These are phyloP conservation scores for Manis javanica DNA, from an alignment of 2,797 vertebrate species.

Conservation along the genomic window DNA sequence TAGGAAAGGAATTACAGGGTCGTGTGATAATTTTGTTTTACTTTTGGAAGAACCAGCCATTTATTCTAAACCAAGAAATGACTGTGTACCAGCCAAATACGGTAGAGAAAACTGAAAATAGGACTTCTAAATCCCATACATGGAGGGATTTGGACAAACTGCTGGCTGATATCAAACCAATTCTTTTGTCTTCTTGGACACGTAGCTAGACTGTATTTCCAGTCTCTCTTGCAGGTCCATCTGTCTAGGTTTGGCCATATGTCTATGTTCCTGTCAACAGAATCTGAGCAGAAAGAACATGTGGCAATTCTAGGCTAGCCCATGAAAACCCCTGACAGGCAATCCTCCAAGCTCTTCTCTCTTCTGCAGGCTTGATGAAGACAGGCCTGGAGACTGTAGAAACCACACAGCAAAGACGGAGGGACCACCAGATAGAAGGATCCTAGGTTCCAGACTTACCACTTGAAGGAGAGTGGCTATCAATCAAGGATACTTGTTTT, in stretches of 20 bases:
- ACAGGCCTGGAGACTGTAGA: neutral
- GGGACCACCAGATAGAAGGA: neutral
- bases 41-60: neutral
- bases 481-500: neutral
- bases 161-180: neutral
- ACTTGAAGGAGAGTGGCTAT: neutral
- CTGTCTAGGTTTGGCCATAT: neutral
- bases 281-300: neutral
- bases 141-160: neutral
- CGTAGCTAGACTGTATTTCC: neutral
- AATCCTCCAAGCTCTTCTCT: neutral
- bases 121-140: neutral
- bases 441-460: neutral
- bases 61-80: conserved; percentile 11
- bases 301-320: neutral
- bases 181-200: neutral
- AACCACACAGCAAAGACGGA: neutral
- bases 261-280: neutral
- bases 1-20: neutral
- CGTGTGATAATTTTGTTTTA: neutral
- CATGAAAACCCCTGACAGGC: neutral
- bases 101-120: neutral
- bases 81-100: neutral
- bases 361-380: neutral
- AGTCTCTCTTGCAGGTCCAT: neutral